Evolutionary conservation across 2,797 vertebrate genomes (phyloP), one percentile per base, ranked within the genome.

Genomic region (Coreius guichenoti): DNA sequence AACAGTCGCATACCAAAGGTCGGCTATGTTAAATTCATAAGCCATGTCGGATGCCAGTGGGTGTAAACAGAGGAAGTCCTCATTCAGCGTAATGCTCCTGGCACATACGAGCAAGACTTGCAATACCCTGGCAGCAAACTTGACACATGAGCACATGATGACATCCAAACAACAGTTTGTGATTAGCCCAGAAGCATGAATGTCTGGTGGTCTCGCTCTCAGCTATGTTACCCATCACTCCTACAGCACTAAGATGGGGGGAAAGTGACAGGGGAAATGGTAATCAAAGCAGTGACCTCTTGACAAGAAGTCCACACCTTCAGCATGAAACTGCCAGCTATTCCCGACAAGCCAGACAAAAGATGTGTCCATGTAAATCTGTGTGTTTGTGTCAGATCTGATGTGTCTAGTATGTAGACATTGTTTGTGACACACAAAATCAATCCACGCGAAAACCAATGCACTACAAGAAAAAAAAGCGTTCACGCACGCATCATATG

Each of bases 11-110:
- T 76, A 65, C 80, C 63, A 67, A 81, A 87, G 75, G 68, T 87
- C 81, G 73, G 79, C 56, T 78, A 87, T 88, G 85, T 83, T 82
- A 86, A 87, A 82, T 90, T 86, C 73, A 87, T 87, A 85, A 87
- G 69, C 39, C 72, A 54, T 47, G 69, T 80, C 47, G 63, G 63
- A 77, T 82, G 80, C 58, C 49, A 33, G 67, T 82, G 86, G 81
- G 72, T 74, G 70, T 58, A 84, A 87, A 80, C 61, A 78, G 69
- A 84, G 65, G 61, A 54, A 54, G 86, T 79, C 86, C 86, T 87
- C 76, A 26, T 80, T 43, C 49, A 61, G 11, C 36, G 39, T 47
- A 80, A 75, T 26, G 72, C 69, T 75, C 17, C 43, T 58, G 73
- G 75, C 65, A 70, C 23, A 80, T 21, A 79, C 56, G 13, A 76